A percentile compares a stretch with the other conserved stretches of the same genome.
phyloP scores from a whole-genome alignment of 2,797 vertebrate species.

The Xiphorhynchus erythropygius region DNA sequence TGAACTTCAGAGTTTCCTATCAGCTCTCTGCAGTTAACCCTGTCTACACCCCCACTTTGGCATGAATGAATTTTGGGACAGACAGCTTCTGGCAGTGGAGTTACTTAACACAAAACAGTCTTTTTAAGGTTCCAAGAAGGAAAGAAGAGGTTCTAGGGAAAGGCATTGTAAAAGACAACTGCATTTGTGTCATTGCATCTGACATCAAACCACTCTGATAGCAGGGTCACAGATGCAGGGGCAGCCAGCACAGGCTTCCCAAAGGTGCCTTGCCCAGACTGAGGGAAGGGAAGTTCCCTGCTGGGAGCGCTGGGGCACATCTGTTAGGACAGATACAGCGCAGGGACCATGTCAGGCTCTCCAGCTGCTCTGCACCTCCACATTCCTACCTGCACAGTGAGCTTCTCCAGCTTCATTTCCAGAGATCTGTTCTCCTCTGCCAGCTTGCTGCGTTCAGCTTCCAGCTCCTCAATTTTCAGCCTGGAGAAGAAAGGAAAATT shows the following conservation, averaged over 20 bases:
- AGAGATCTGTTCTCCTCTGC: conserved; percentile 87
- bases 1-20: neutral
- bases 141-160: neutral
- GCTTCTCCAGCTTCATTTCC: conserved; percentile 88
- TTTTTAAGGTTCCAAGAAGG: neutral
- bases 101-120: neutral
- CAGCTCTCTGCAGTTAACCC: neutral
- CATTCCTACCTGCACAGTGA: conserved; percentile 85
- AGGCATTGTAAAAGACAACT: neutral
- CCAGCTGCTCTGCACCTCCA: neutral
- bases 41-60: neutral
- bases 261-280: neutral
- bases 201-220: neutral
- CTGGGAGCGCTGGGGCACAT: neutral
- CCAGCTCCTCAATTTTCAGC: conserved; percentile 92
- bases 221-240: accelerated
- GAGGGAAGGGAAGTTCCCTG: neutral
- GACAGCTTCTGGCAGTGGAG: neutral
- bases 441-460: conserved; percentile 84
- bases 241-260: neutral
- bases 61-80: neutral
- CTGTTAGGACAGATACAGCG: accelerated
- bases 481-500: conserved; percentile 65
- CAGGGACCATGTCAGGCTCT: accelerated
- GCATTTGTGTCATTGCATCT: neutral